Percentiles rank a stretch among this genome's conserved stretches.
phyloP scores from a whole-genome alignment of 2,888 invertebrate species.

The Clistopyga incitator region DNA sequence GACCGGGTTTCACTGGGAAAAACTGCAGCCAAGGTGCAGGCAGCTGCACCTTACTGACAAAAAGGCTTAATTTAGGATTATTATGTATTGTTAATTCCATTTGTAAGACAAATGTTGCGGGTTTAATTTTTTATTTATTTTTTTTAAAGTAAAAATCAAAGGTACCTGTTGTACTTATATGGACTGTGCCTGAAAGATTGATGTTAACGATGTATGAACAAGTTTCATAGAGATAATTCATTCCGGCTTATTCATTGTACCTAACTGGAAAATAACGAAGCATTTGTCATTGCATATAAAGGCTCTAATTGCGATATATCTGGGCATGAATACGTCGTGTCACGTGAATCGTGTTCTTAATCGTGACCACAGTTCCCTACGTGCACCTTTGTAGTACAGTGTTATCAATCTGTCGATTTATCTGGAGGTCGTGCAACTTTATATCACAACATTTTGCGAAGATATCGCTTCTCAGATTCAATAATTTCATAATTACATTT shows the following conservation, averaged over 20 bases:
- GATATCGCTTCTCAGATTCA: neutral
- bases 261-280: constrained; percentile 80
- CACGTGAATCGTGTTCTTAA: constrained; percentile 28
- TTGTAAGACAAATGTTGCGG: neutral
- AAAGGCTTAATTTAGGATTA: neutral
- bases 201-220: constrained; percentile 76
- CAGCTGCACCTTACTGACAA: constrained; percentile 9
- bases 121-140: neutral
- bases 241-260: constrained; percentile 77
- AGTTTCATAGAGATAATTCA: constrained; percentile 78
- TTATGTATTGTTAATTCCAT: neutral
- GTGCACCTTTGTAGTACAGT: constrained; percentile 1
- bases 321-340: constrained; percentile 61
- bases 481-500: too few relatives aligned
- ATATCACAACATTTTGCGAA: neutral
- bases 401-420: constrained; percentile 3
- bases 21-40: neutral
- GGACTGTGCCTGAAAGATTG: constrained; percentile 4
- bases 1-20: neutral
- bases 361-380: neutral
- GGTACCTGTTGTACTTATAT: too few relatives aligned
- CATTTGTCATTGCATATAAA: constrained; percentile 77
- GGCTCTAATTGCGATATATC: constrained; percentile 74
- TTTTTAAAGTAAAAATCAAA: too few relatives aligned
- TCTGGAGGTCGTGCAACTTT: neutral